Evolutionary conservation across 2,888 invertebrate genomes (phyloP), one percentile per base, ranked within the genome.

Genomic region (Drosophila prostipennis): DNA sequence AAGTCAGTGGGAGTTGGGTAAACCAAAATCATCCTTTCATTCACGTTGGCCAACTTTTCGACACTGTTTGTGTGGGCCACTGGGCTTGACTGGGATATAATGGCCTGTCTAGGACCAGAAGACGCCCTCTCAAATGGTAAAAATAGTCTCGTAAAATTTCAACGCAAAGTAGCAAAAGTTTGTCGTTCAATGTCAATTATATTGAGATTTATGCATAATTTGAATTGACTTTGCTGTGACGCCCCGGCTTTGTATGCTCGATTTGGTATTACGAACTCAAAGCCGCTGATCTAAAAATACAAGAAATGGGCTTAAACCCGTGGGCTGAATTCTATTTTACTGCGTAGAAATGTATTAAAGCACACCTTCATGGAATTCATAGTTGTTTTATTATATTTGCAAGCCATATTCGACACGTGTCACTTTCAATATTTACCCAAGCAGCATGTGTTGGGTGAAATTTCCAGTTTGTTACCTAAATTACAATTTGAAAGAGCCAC

Each of bases 121-220:
- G 70, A 63, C 70, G 51, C 54, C 63, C 8, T 16, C 51, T 39
- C n/a, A 43, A 54, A 72, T 54, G 73, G 67, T 78, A 53, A 69
- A 75, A 78, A 83, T 86, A 78, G 78, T 34, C 55, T 26, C 26
- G 56, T 56, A 59, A 72, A 77, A 77, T 81, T 79, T 71, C 58
- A 37, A 37, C 43, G 46, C 60, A 55, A 67, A 49, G 57, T 46
- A 53, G 40, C n/a, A 36, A 68, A 80, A 86, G 55, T 80, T 86
- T 71, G 53, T 14, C 70, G 60, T 61, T 51, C 51, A 60, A 45
- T 55, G 59, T 59, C 55, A 76, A 54, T 64, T 68, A 59, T 53
- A 65, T 65, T 49, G 46, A 61, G 72, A 76, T 60, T 85, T 82
- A 82, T 82, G 76, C 68, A 85, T 81, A 87, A 82, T 84, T 84